Evolutionary conservation across 1,140 invertebrate genomes (phyloP).

Genomic region (Lepidurus packardi): DNA sequence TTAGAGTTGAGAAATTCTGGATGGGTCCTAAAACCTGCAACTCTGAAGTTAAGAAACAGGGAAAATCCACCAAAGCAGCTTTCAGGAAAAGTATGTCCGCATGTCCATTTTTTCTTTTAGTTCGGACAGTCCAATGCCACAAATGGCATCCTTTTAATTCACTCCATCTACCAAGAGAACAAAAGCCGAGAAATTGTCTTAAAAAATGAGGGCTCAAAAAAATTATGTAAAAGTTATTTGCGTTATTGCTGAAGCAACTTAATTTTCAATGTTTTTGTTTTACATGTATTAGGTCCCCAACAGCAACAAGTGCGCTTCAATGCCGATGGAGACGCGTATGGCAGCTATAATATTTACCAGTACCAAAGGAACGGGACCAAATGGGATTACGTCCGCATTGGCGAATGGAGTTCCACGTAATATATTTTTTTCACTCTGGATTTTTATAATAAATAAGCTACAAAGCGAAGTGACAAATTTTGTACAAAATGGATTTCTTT

Average conservation of each 20-base stretch:
- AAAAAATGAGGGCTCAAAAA: too few relatives aligned
- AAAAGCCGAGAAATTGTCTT: too few relatives aligned
- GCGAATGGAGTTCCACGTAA: conserved; percentile 56
- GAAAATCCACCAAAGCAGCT: too few relatives aligned
- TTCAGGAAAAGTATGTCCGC: too few relatives aligned
- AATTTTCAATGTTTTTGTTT: neutral
- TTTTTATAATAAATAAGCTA: neutral
- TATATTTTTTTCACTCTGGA: conserved; percentile 34
- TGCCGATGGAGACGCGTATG: conserved; percentile 58
- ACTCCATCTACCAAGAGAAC: too few relatives aligned
- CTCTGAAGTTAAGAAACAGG: too few relatives aligned
- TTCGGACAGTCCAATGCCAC: too few relatives aligned
- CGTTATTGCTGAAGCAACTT: neutral
- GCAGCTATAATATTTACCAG: conserved; percentile 63
- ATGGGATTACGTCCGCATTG: conserved; percentile 58
- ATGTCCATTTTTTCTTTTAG: too few relatives aligned
- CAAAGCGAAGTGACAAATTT: neutral
- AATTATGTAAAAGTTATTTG: neutral
- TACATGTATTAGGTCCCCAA: conserved; percentile 50
- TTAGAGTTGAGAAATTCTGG: too few relatives aligned
- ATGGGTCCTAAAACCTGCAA: too few relatives aligned
- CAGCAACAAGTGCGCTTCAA: conserved; percentile 58
- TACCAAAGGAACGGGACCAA: conserved; percentile 51
- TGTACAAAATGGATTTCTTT: too few relatives aligned
- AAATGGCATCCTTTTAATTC: too few relatives aligned